These are phyloP conservation scores for Mormyrus iriodes DNA, from an alignment of 2,113 vertebrate genomes.

Conservation along the genomic window DNA sequence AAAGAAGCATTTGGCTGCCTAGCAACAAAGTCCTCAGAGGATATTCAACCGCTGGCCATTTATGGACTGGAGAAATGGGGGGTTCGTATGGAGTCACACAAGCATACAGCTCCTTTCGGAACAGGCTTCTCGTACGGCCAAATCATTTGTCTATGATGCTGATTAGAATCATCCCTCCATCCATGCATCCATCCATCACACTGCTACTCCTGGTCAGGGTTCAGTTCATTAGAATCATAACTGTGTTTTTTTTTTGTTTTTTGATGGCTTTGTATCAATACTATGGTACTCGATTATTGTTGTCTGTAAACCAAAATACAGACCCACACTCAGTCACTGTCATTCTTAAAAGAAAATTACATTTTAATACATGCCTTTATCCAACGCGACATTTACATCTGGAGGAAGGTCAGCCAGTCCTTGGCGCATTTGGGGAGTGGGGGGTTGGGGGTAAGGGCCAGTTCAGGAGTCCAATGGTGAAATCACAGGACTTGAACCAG, in stretches of 20 bases:
- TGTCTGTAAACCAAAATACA: background rate
- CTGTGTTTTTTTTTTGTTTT: background rate
- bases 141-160: background rate
- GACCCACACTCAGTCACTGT: background rate
- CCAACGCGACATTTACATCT: background rate
- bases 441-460: background rate
- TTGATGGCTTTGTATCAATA: background rate
- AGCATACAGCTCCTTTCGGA: background rate
- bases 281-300: background rate
- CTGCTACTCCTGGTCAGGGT: background rate
- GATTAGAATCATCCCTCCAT: background rate
- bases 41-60: slow-evolving; percentile 28
- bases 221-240: background rate
- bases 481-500: background rate
- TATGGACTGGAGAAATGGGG: slow-evolving; percentile 26
- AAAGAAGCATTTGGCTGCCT: slow-evolving; percentile 48
- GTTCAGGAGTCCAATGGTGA: background rate
- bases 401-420: background rate
- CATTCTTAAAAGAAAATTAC: background rate
- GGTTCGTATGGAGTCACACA: background rate
- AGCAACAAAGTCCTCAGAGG: slow-evolving; percentile 52
- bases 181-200: background rate
- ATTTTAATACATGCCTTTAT: background rate
- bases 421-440: background rate
- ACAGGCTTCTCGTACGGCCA: background rate